These are phyloP conservation scores for Ptychadena robeensis DNA, from an alignment of 2,797 vertebrate genomes.

Conservation along the genomic window DNA sequence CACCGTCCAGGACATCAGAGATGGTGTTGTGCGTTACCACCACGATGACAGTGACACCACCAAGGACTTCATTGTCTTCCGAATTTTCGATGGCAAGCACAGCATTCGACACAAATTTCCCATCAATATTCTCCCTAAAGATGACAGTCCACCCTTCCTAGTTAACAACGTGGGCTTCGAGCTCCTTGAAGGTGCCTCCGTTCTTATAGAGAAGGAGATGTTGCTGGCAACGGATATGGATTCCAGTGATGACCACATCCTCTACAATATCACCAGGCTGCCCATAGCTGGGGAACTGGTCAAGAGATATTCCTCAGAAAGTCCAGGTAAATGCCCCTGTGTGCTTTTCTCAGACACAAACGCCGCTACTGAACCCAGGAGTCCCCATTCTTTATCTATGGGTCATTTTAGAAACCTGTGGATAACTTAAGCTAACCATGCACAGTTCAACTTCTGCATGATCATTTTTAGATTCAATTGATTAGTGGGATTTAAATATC, in stretches of 20 bases:
- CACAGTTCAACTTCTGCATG: too few species aligned
- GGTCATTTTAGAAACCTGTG: too few species aligned
- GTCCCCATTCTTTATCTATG: not conserved
- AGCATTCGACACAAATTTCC: constrained; percentile 76
- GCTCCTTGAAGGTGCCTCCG: constrained; percentile 63
- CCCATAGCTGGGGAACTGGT: constrained; percentile 68
- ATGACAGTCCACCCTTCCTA: constrained; percentile 75
- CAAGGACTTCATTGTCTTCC: constrained; percentile 74
- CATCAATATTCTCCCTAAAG: constrained; percentile 75
- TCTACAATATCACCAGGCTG: constrained; percentile 64
- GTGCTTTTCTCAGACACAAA: too few species aligned
- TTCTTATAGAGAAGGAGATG: constrained; percentile 68
- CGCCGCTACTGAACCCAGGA: too few species aligned
- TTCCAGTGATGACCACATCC: constrained; percentile 73
- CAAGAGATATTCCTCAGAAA: constrained; percentile 65
- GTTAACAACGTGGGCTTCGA: constrained; percentile 75
- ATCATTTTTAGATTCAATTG: too few species aligned
- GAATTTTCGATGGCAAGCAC: constrained; percentile 77
- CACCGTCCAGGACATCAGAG: constrained; percentile 73
- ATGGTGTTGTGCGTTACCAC: constrained; percentile 76
- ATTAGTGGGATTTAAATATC: too few species aligned
- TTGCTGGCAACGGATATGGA: constrained; percentile 75
- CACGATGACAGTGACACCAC: constrained; percentile 79
- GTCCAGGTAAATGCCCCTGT: constrained; percentile 67
- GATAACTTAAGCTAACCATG: too few species aligned